A percentile compares a stretch with the other conserved stretches of the same genome.
Evolutionary conservation across 2,888 invertebrate species (phyloP).

Genomic region (Anagyrus pseudococci): DNA sequence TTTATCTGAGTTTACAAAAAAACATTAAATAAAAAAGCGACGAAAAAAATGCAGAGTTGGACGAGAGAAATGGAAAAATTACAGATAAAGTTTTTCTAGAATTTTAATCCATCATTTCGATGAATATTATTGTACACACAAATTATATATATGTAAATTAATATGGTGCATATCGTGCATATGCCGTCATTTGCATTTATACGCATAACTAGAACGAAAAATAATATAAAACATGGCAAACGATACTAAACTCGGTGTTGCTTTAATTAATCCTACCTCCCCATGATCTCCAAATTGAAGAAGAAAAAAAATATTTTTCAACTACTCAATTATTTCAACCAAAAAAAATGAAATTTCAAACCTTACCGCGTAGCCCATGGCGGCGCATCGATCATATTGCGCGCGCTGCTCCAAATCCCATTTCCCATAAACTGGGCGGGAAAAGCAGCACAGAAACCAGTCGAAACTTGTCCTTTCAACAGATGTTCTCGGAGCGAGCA

Average conservation of each 20-base stretch:
- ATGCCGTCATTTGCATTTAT: slow-evolving; percentile 28
- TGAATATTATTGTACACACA: slow-evolving; percentile 1
- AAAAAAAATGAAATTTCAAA: too few species aligned
- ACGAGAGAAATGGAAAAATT: too few species aligned
- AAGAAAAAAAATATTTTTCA: too few species aligned
- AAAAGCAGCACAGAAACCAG: too few species aligned
- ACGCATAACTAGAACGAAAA: slow-evolving; percentile 7
- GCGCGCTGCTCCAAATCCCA: too few species aligned
- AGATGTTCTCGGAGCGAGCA: slow-evolving; percentile 1
- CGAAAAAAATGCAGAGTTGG: too few species aligned
- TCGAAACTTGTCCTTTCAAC: neutral
- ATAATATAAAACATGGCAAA: slow-evolving; percentile 26
- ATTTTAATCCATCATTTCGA: slow-evolving; percentile 27
- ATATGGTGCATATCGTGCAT: slow-evolving; percentile 25
- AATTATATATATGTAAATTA: slow-evolving; percentile 17
- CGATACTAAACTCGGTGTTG: neutral
- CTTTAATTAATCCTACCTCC: too few species aligned
- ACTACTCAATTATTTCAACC: too few species aligned
- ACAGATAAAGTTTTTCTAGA: slow-evolving; percentile 25
- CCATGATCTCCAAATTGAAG: too few species aligned
- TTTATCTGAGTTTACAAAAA: slow-evolving; percentile 32
- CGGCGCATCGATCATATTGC: too few species aligned
- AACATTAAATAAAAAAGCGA: slow-evolving; percentile 11
- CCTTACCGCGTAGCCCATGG: too few species aligned
- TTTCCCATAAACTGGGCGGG: too few species aligned